Evolutionary conservation across 2,888 invertebrate species (phyloP).

Genomic region (Agrilus cyanescens): DNA sequence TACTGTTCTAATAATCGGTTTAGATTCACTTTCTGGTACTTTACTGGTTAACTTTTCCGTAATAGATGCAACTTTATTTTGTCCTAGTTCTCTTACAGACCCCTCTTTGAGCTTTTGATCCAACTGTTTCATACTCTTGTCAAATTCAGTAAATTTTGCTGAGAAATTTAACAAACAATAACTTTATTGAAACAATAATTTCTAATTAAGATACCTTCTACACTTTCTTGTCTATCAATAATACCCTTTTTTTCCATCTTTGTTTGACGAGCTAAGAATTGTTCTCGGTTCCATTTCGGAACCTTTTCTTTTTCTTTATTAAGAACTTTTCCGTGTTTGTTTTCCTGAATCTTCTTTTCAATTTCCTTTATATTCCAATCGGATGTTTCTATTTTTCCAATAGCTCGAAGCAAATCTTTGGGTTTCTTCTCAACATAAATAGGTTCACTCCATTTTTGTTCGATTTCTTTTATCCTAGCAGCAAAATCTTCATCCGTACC

Average conservation of each 20-base stretch:
- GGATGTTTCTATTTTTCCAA: conserved; percentile 76
- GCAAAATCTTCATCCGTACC: conserved; percentile 46
- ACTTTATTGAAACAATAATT: background rate
- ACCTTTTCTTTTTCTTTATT: conserved; percentile 56
- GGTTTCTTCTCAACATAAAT: conserved; percentile 61
- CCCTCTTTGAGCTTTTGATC: conserved; percentile 71
- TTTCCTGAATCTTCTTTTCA: conserved; percentile 77
- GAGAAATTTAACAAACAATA: conserved; percentile 22
- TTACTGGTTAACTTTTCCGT: conserved; percentile 55
- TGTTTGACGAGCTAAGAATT: conserved; percentile 57
- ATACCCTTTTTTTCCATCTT: conserved; percentile 55
- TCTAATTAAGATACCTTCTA: conserved; percentile 30
- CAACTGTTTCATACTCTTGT: conserved; percentile 56
- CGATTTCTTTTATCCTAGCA: conserved; percentile 58
- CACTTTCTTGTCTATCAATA: conserved; percentile 43
- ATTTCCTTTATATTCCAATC: conserved; percentile 90
- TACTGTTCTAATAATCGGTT: conserved; percentile 37
- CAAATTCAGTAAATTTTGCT: conserved; percentile 60
- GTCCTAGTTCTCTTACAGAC: conserved; percentile 51
- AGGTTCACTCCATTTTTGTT: conserved; percentile 59
- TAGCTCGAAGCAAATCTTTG: conserved; percentile 73
- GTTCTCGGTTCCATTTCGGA: conserved; percentile 84
- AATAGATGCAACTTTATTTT: conserved; percentile 74
- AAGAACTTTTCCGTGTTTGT: conserved; percentile 52
- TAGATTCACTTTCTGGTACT: conserved; percentile 3